These are phyloP conservation scores for Eurystomus glaucurus DNA, from an alignment of 2,797 vertebrate genomes.

Conservation along the genomic window DNA sequence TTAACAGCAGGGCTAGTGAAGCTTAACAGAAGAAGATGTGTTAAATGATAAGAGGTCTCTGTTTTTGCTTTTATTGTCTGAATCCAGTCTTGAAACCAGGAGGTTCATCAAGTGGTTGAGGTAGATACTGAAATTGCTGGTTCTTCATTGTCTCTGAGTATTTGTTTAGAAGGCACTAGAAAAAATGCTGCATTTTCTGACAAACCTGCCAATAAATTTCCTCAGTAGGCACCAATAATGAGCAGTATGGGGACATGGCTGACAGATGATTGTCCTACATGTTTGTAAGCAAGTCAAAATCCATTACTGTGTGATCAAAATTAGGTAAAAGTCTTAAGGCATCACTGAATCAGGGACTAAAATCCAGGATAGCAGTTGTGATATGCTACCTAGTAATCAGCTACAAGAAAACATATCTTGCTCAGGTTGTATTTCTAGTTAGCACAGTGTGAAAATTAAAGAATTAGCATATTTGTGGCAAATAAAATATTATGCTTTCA, in stretches of 20 bases:
- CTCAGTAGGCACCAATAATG: neutral
- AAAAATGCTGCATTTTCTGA: neutral
- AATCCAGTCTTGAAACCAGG: neutral
- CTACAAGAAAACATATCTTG: neutral
- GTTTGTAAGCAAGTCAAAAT: conserved; percentile 42
- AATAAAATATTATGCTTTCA: conserved; percentile 57
- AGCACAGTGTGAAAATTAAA: conserved; percentile 44
- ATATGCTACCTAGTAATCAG: neutral
- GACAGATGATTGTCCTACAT: neutral
- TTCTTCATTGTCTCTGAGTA: neutral
- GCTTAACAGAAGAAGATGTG: neutral
- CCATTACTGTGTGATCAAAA: conserved; percentile 7
- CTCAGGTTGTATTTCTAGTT: conserved; percentile 35
- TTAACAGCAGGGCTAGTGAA: neutral
- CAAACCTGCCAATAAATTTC: conserved; percentile 41
- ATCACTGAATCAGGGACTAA: neutral
- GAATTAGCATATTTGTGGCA: conserved; percentile 57
- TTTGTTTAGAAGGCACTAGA: neutral
- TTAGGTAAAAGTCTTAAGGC: neutral
- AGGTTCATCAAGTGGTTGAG: neutral
- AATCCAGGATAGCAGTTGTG: neutral
- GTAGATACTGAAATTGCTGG: neutral
- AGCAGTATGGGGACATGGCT: neutral
- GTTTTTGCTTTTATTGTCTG: neutral
- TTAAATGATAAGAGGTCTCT: neutral